A percentile compares a stretch with the other conserved stretches of the same genome.
Evolutionary conservation across 1,140 invertebrate genomes (phyloP).

Genomic region (Trichomalopsis sarcophagae): DNA sequence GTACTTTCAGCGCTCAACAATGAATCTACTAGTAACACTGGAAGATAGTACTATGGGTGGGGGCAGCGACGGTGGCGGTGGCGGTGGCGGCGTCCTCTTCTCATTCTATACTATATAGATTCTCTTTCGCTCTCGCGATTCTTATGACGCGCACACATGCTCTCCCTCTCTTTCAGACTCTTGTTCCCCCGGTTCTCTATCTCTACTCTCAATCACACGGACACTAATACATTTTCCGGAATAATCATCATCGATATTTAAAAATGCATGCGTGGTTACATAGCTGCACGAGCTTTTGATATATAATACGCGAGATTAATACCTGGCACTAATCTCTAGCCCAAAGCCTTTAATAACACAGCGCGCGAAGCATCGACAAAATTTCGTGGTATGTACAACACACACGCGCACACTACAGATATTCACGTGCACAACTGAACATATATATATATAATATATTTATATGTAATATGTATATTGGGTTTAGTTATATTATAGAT

Average conservation of each 20-base stretch:
- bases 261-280: constrained; percentile 53
- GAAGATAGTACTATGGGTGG: constrained; percentile 67
- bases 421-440: constrained; percentile 43
- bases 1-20: constrained; percentile 71
- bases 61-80: constrained; percentile 53
- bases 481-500: neutral
- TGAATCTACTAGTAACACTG: constrained; percentile 71
- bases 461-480: constrained; percentile 20
- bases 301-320: constrained; percentile 54
- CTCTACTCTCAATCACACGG: constrained; percentile 23
- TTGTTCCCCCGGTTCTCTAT: neutral
- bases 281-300: constrained; percentile 62
- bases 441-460: constrained; percentile 26
- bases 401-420: constrained; percentile 53
- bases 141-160: constrained; percentile 35
- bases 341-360: constrained; percentile 60
- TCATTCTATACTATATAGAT: neutral
- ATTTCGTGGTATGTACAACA: constrained; percentile 65
- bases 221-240: neutral
- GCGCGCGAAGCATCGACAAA: constrained; percentile 59
- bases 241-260: constrained; percentile 21
- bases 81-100: constrained; percentile 58
- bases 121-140: constrained; percentile 54
- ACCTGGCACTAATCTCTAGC: constrained; percentile 59
- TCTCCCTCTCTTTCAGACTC: neutral